These are phyloP conservation scores for Pogonus chalceus DNA, from an alignment of 1,140 invertebrate species.

Conservation along the genomic window DNA sequence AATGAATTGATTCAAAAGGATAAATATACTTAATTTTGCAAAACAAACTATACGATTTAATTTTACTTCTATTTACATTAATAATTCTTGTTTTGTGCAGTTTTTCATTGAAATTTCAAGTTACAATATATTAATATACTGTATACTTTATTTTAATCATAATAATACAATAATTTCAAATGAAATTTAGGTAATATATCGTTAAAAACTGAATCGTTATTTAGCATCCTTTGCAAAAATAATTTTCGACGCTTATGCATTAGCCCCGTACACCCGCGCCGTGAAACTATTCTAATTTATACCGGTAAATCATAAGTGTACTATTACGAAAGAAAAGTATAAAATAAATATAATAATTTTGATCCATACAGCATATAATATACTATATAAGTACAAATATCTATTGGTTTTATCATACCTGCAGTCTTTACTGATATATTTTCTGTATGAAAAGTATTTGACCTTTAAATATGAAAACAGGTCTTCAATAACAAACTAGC, in stretches of 20 bases:
- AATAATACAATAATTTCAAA: too few relatives aligned
- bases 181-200: too few relatives aligned
- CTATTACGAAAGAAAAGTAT: background rate
- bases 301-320: slow-evolving; percentile 1
- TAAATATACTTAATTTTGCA: too few relatives aligned
- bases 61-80: too few relatives aligned
- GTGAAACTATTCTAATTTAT: slow-evolving; percentile 1
- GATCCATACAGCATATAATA: background rate
- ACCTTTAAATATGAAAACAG: slow-evolving; percentile 5
- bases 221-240: background rate
- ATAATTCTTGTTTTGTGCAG: too few relatives aligned
- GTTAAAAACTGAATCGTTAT: too few relatives aligned
- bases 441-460: background rate
- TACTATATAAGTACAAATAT: too few relatives aligned
- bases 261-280: background rate
- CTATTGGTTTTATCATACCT: background rate
- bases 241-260: background rate
- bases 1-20: too few relatives aligned
- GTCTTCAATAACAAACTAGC: background rate
- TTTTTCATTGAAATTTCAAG: too few relatives aligned
- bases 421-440: background rate
- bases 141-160: too few relatives aligned
- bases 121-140: too few relatives aligned
- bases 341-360: background rate
- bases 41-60: too few relatives aligned